phyloP scores from a whole-genome alignment of 2,888 invertebrate species.

The Dicycla oo region DNA sequence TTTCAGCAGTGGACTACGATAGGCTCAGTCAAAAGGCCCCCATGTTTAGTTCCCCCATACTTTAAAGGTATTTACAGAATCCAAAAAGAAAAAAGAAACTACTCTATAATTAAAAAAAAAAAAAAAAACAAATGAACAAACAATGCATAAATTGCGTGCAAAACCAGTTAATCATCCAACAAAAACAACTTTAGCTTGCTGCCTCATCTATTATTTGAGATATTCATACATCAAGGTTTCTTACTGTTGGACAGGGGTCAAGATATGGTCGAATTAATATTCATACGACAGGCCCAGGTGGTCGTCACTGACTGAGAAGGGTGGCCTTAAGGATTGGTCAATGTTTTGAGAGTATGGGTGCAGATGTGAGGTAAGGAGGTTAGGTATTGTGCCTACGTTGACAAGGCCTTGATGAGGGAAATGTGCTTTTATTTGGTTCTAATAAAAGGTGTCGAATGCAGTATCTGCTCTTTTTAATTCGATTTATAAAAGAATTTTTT shows the following conservation, averaged over 20 bases:
- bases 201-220: slow-evolving; percentile 84
- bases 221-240: slow-evolving; percentile 88
- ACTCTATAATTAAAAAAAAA: not conserved
- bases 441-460: not conserved
- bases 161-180: slow-evolving; percentile 43
- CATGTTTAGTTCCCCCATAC: too few relatives aligned
- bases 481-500: too few relatives aligned
- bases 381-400: slow-evolving; percentile 67
- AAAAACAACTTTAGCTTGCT: slow-evolving; percentile 52
- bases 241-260: slow-evolving; percentile 85
- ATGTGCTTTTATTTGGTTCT: not conserved
- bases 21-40: too few relatives aligned
- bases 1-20: too few relatives aligned
- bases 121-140: not conserved
- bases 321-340: slow-evolving; percentile 87
- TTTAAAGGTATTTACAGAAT: too few relatives aligned
- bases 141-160: not conserved
- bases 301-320: slow-evolving; percentile 89
- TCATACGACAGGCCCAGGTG: slow-evolving; percentile 89
- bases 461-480: too few relatives aligned
- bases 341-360: slow-evolving; percentile 68
- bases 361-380: slow-evolving; percentile 37
- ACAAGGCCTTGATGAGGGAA: slow-evolving; percentile 57
- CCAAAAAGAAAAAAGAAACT: not conserved
- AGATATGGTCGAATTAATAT: slow-evolving; percentile 91